Evolutionary conservation across 2,797 vertebrate genomes (phyloP).

Genomic region (Echiichthys vipera): DNA sequence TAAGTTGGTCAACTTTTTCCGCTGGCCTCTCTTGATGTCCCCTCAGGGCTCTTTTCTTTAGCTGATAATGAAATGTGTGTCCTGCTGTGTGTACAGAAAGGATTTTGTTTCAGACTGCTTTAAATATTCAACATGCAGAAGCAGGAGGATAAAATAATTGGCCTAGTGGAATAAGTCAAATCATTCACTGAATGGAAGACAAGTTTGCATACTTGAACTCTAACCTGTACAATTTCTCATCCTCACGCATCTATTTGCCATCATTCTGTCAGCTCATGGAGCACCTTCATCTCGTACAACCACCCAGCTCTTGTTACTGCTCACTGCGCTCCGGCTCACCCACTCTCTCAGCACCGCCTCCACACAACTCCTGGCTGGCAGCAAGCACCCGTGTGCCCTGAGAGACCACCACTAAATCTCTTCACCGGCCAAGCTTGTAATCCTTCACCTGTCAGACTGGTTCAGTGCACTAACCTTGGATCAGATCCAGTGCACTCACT

Average conservation of each 20-base stretch:
- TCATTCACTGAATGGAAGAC: constrained; percentile 23
- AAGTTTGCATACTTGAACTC: constrained; percentile 33
- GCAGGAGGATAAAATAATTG: constrained; percentile 37
- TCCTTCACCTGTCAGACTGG: constrained; percentile 72
- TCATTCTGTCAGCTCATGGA: constrained; percentile 47
- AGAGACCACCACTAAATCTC: constrained; percentile 63
- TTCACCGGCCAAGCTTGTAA: constrained; percentile 58
- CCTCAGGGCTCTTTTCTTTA: constrained; percentile 16
- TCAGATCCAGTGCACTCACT: constrained; percentile 66
- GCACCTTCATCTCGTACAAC: constrained; percentile 54
- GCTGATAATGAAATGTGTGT: constrained; percentile 40
- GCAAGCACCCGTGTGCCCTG: constrained; percentile 31
- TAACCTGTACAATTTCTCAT: constrained; percentile 44
- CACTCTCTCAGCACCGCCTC: constrained; percentile 21
- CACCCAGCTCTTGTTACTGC: constrained; percentile 55
- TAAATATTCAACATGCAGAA: constrained; percentile 39
- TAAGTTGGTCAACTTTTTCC: constrained; percentile 36
- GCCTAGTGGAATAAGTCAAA: constrained; percentile 38
- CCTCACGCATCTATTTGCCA: constrained; percentile 48
- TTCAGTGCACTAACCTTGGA: constrained; percentile 65
- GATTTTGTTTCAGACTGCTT: constrained; percentile 36
- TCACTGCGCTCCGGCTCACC: constrained; percentile 43
- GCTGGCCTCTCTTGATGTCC: not conserved
- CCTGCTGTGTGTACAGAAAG: constrained; percentile 6
- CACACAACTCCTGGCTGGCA: constrained; percentile 49